Percentiles rank a stretch among this genome's conserved stretches.
Conservation (phyloP, 2,888 invertebrate species). For the Andrena bicolor region DNA sequence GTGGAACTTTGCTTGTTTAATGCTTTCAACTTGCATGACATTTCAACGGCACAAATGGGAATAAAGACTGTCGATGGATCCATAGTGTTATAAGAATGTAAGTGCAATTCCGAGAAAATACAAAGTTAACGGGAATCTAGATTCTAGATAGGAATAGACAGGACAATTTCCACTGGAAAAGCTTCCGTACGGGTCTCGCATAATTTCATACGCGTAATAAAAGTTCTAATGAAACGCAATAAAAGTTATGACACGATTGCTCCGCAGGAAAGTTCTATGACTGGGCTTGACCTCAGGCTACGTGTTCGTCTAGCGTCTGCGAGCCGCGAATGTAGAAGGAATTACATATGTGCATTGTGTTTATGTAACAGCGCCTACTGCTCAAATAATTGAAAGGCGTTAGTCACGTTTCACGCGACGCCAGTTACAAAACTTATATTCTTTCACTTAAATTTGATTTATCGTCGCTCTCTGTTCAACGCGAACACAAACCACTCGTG, state of each 20-base stretch:
- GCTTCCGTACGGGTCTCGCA: constrained; percentile 11
- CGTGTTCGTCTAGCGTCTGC: constrained; percentile 32
- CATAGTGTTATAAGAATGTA: neutral
- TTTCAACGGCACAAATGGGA: neutral
- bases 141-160: neutral
- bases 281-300: constrained; percentile 44
- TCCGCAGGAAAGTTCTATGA: constrained; percentile 44
- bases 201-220: constrained; percentile 29
- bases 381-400: constrained; percentile 42
- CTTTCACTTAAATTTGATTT: constrained; percentile 11
- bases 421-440: constrained; percentile 32
- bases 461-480: neutral
- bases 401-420: neutral
- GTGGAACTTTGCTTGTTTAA: no score
- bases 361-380: constrained; percentile 38
- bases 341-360: constrained; percentile 30
- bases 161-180: neutral
- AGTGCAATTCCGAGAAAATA: neutral
- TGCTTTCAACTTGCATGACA: neutral
- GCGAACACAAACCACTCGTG: neutral
- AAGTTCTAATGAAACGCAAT: constrained; percentile 38
- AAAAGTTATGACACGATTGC: constrained; percentile 46
- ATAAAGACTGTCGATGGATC: no score
- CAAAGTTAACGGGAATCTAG: neutral
- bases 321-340: constrained; percentile 38